A percentile compares a stretch with the other conserved stretches of the same genome.
Evolutionary conservation across 2,888 invertebrate species (phyloP).

Genomic region (Andrena praecox): DNA sequence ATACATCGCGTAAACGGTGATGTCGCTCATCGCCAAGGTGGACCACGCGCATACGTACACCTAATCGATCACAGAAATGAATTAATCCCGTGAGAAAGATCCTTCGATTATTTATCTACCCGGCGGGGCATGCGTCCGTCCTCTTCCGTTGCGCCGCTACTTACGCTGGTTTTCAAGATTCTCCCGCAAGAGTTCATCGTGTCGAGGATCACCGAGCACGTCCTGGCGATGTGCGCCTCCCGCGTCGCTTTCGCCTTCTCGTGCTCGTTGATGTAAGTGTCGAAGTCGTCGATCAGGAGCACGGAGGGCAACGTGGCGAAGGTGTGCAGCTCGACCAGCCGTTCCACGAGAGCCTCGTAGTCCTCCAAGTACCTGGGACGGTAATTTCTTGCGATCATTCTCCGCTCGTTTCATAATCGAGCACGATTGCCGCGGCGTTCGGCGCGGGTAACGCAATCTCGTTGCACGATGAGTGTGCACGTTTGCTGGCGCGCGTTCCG

Average conservation of each 20-base stretch:
- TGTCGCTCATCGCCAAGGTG: constrained; percentile 23
- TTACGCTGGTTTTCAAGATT: constrained; percentile 67
- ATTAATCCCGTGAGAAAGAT: neutral
- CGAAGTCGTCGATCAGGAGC: constrained; percentile 79
- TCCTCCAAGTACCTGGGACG: constrained; percentile 77
- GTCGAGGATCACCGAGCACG: constrained; percentile 75
- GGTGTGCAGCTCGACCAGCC: constrained; percentile 76
- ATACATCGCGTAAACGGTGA: constrained; percentile 53
- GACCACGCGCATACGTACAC: constrained; percentile 64
- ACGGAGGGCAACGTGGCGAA: constrained; percentile 76
- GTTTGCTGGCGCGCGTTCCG: neutral
- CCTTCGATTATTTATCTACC: neutral
- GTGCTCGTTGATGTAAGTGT: constrained; percentile 71
- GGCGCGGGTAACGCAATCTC: neutral
- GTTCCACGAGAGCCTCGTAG: constrained; percentile 75
- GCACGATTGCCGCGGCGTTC: neutral
- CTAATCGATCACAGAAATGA: constrained; percentile 36
- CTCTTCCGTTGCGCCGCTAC: constrained; percentile 24
- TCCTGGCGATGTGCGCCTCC: constrained; percentile 72
- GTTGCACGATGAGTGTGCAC: neutral
- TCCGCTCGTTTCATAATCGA: constrained; percentile 3
- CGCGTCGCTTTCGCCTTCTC: constrained; percentile 48
- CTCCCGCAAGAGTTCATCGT: constrained; percentile 76
- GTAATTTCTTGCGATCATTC: constrained; percentile 25
- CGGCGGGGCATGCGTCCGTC: neutral